Evolutionary conservation across 2,888 invertebrate species (phyloP), one percentile per base, ranked within the genome.

Genomic region (Lepidocyrtoides sp.): DNA sequence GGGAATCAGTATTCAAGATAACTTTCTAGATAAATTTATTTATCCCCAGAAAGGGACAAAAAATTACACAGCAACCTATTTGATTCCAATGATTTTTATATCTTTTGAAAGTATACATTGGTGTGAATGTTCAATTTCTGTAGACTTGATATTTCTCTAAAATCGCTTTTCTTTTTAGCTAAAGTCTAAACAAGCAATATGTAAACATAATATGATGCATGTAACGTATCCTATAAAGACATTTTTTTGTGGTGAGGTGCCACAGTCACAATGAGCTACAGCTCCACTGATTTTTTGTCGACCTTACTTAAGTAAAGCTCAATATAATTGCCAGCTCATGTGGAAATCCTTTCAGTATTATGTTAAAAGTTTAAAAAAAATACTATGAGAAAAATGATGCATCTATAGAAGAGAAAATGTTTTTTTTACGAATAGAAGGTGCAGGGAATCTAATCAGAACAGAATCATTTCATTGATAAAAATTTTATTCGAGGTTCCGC

Each of bases 241-340:
- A 36, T 36, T 36, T 63, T 63, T 63, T 63, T 26, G 51, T 51
- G 60, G 7, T 32, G 12, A 32, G 29, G 29, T 32, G n/a, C n/a
- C n/a, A n/a, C n/a, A n/a, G n/a, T n/a, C n/a, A n/a, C n/a, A n/a
- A n/a, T n/a, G n/a, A n/a, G n/a, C n/a, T n/a, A n/a, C n/a, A 66
- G 32, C n/a, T 10, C 29, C 66, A 66, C 5, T 8, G 7, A 17
- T 44, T 48, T 63, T 44, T 26, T 48, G 5, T 4, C 63, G 12
- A 84, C 44, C 75, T 60, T 63, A 23, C 44, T 57, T 44, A 7
- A 8, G 12, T 23, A n/a, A n/a, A n/a, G n/a, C n/a, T 41, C 17
- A 63, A 60, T 44, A 57, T 63, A 84, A 75, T 89, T 89, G 89
- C 51, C 12, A 48, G 41, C 83, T 83, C 89, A 89, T 48, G 77